Percentiles rank a stretch among this genome's conserved stretches.
phyloP scores from a whole-genome alignment of 2,113 vertebrate genomes.

The Brachirus orientalis region DNA sequence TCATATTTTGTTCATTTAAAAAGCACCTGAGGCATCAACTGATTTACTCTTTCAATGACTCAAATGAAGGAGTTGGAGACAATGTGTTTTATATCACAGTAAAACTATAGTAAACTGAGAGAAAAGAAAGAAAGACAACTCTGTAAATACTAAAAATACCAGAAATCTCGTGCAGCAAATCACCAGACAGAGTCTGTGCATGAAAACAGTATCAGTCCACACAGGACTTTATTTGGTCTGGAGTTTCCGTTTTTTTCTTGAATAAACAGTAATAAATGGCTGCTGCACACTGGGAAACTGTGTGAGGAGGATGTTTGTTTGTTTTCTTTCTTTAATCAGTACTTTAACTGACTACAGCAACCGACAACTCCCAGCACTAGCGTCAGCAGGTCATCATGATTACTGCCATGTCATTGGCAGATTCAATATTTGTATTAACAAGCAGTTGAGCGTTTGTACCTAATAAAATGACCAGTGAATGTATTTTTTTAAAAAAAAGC shows the following conservation, averaged over 20 bases:
- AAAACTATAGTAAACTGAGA: too few species aligned
- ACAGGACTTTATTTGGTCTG: not conserved
- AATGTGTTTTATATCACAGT: not conserved
- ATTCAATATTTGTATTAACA: too few species aligned
- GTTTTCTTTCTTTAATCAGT: too few species aligned
- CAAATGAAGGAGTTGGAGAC: not conserved
- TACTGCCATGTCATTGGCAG: too few species aligned
- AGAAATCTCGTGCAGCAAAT: not conserved
- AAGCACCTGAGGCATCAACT: too few species aligned
- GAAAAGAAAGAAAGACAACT: not conserved
- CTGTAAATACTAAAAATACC: slow-evolving; percentile 11
- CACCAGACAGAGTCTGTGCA: not conserved
- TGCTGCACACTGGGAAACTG: slow-evolving; percentile 10
- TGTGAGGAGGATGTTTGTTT: too few species aligned
- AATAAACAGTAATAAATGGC: slow-evolving; percentile 22
- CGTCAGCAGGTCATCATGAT: too few species aligned
- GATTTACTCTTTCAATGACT: not conserved
- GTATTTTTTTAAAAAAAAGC: too few species aligned
- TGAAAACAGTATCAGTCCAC: slow-evolving; percentile 34
- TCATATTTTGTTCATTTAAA: not conserved
- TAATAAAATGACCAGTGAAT: too few species aligned
- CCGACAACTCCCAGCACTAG: too few species aligned
- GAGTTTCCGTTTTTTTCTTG: slow-evolving; percentile 37
- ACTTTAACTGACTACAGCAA: too few species aligned
- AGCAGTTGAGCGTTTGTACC: too few species aligned